Evolutionary conservation across 2,113 vertebrate species (phyloP), one percentile per base, ranked within the genome.

Genomic region (Sturnus vulgaris): DNA sequence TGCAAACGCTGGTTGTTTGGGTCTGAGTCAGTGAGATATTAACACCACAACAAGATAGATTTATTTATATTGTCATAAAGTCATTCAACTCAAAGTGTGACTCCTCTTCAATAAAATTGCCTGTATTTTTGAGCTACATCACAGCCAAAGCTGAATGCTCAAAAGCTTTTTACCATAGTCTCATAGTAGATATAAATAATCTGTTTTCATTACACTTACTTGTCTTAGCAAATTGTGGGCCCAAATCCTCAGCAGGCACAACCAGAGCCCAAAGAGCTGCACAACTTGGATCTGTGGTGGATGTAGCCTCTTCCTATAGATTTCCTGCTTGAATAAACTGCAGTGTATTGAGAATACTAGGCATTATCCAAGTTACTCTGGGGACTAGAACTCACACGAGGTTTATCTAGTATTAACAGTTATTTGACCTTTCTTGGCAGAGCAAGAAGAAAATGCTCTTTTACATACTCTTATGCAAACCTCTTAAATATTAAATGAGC

Each of bases 401-500:
- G 47, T 92, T 84, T 89, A 84, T 93, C 96, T 93, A 95, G 71
- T 77, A 90, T 95, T 96, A 96, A 90, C 90, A 95, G 73, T 95
- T 96, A 75, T 55, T 77, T 97, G 96, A 96, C 93, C 88, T 96
- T 96, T 72, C 82, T 83, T 72, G 56, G 76, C 49, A 91, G 93
- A 95, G 78, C 55, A 96, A 96, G 90, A 93, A 93, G 93, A 89
- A 94, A 82, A 86, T 95, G 86, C 86, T 97, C 84, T 94, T 96
- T 97, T 94, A 83, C 63, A 86, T 92, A 92, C 63, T 96, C 75
- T 88, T 75, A 95, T 68, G 87, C 73, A 96, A 95, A 61, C 40
- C 6, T 94, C 94, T 96, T 96, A 91, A 95, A 93, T 92, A 93
- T 88, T 90, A 96, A 92, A 96, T 95, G 92, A 94, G 93, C 69